phyloP scores from a whole-genome alignment of 2,797 vertebrate species.

The Epinephelus coioides region DNA sequence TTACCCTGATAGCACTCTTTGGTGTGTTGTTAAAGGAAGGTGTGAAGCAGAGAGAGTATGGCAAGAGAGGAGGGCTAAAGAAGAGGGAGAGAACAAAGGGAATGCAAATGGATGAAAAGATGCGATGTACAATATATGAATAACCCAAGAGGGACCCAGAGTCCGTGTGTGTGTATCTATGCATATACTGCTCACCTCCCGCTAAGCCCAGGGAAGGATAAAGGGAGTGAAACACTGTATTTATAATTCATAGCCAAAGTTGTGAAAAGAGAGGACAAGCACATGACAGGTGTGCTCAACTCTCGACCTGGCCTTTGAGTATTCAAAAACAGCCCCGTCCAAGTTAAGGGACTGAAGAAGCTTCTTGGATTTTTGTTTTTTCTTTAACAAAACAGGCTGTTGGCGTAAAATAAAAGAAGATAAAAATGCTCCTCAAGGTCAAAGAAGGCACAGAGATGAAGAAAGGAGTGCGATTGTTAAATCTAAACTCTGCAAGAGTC shows the following conservation, averaged over 20 bases:
- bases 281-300: conserved; percentile 71
- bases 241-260: conserved; percentile 76
- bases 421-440: conserved; percentile 58
- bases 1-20: conserved; percentile 43
- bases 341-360: conserved; percentile 49
- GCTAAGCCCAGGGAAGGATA: conserved; percentile 50
- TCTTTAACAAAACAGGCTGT: neutral
- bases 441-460: conserved; percentile 54
- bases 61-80: conserved; percentile 28
- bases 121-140: conserved; percentile 75
- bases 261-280: conserved; percentile 68
- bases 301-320: conserved; percentile 46
- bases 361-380: conserved; percentile 40
- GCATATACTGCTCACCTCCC: conserved; percentile 14
- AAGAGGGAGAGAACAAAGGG: conserved; percentile 76
- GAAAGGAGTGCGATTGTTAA: conserved; percentile 57
- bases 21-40: conserved; percentile 47
- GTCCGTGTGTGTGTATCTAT: conserved; percentile 24
- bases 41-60: conserved; percentile 26
- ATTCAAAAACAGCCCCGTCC: conserved; percentile 45
- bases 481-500: conserved; percentile 58
- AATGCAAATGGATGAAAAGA: conserved; percentile 80
- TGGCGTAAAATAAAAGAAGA: conserved; percentile 5
- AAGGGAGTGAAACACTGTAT: conserved; percentile 65
- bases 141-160: conserved; percentile 75